Evolutionary conservation across 2,797 vertebrate species (phyloP).

Genomic region (Pampus argenteus): DNA sequence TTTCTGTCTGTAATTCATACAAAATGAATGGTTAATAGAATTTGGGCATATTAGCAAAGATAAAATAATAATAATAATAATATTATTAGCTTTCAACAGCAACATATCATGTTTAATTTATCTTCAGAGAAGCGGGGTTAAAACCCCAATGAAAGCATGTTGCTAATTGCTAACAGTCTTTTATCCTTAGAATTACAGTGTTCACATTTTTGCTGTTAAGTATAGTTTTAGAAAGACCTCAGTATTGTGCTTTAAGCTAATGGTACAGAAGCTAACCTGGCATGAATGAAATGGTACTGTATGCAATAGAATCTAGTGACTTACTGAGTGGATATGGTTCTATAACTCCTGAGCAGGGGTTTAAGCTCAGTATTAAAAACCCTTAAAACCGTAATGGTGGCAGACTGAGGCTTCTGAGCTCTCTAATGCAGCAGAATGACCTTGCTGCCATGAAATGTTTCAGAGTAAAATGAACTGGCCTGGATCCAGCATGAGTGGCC

Average conservation of each 20-base stretch:
- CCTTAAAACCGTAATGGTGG: conserved; percentile 17
- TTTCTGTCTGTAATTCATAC: neutral
- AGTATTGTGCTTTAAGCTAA: neutral
- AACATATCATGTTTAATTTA: neutral
- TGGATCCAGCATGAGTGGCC: conserved; percentile 47
- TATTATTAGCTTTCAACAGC: neutral
- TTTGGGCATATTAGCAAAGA: neutral
- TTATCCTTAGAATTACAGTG: neutral
- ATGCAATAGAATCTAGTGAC: neutral
- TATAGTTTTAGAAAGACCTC: neutral
- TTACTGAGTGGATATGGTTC: conserved; percentile 5
- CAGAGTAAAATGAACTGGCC: conserved; percentile 52
- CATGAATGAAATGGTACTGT: neutral
- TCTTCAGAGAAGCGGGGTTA: neutral
- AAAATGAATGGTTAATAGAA: neutral
- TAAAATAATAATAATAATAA: neutral
- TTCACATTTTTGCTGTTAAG: too few relatives aligned
- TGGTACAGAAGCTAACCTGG: too few relatives aligned
- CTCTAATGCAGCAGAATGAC: conserved; percentile 47
- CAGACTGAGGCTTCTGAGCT: conserved; percentile 21
- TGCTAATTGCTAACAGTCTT: neutral
- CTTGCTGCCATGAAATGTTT: conserved; percentile 43
- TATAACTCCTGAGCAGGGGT: conserved; percentile 5
- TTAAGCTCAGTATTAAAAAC: conserved; percentile 32
- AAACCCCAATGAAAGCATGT: neutral